These are phyloP conservation scores for Gibbula magus DNA, from an alignment of 2,888 invertebrate species.

Conservation along the genomic window DNA sequence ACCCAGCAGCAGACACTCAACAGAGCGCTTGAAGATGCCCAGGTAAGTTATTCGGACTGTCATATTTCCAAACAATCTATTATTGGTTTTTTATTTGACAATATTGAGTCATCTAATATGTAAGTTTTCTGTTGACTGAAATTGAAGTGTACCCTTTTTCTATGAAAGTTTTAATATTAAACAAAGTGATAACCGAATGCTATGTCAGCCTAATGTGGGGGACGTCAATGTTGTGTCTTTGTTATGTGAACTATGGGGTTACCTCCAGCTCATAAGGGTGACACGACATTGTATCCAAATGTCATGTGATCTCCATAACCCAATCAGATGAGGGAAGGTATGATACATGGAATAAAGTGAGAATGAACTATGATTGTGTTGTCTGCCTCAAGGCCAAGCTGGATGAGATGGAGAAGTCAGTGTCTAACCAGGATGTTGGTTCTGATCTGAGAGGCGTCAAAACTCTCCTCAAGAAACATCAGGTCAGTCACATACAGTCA, in stretches of 20 bases:
- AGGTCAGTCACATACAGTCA: slow-evolving; percentile 75
- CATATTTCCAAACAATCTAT: no score
- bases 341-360: not conserved
- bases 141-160: no score
- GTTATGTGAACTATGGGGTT: no score
- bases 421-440: slow-evolving; percentile 87
- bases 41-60: slow-evolving; percentile 74
- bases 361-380: not conserved
- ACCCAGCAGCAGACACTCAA: slow-evolving; percentile 82
- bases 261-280: no score
- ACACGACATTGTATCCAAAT: no score
- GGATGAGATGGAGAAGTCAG: slow-evolving; percentile 86
- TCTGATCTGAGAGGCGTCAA: slow-evolving; percentile 93
- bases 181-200: no score
- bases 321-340: not conserved
- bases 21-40: slow-evolving; percentile 90
- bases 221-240: no score
- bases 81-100: no score
- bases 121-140: no score
- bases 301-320: not conserved
- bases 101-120: no score
- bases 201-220: no score
- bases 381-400: slow-evolving; percentile 79
- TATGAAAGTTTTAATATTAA: no score
- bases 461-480: slow-evolving; percentile 91